phyloP scores from a whole-genome alignment of 2,797 vertebrate species.

The Calcarius lapponicus region DNA sequence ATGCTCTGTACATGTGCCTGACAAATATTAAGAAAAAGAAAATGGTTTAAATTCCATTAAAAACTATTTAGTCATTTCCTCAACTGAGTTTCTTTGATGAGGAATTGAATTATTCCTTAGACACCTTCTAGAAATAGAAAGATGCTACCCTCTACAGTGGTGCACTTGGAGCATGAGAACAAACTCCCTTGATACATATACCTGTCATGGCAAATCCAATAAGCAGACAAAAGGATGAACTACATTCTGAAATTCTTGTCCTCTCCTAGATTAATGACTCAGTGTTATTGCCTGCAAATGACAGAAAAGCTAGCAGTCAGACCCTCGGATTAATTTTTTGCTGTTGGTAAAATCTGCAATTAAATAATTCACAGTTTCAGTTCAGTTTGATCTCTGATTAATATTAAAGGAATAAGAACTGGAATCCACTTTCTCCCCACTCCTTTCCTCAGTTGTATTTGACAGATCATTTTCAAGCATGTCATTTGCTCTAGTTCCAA shows the following conservation, averaged over 20 bases:
- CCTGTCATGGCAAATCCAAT: neutral
- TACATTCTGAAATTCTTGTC: neutral
- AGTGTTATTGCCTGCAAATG: neutral
- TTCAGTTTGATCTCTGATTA: slow-evolving; percentile 28
- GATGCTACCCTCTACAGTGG: neutral
- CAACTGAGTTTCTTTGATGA: neutral
- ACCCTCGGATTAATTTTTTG: neutral
- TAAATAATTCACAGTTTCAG: slow-evolving; percentile 5
- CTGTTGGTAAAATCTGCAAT: neutral
- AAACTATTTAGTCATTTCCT: neutral
- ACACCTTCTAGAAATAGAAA: slow-evolving; percentile 37
- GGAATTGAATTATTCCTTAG: neutral
- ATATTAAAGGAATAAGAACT: neutral
- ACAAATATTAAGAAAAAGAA: neutral
- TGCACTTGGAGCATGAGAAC: neutral
- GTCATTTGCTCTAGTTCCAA: neutral
- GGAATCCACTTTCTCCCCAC: neutral
- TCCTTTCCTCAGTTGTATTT: neutral
- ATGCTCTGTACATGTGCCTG: neutral
- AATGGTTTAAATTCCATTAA: neutral
- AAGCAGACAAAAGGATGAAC: neutral
- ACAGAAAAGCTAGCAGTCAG: neutral
- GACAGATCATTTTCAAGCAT: neutral
- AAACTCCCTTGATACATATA: neutral
- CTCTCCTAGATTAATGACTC: neutral